Base-by-base conservation (phyloP, 2,888 invertebrate genomes). In the Melanostoma scalare region DNA sequence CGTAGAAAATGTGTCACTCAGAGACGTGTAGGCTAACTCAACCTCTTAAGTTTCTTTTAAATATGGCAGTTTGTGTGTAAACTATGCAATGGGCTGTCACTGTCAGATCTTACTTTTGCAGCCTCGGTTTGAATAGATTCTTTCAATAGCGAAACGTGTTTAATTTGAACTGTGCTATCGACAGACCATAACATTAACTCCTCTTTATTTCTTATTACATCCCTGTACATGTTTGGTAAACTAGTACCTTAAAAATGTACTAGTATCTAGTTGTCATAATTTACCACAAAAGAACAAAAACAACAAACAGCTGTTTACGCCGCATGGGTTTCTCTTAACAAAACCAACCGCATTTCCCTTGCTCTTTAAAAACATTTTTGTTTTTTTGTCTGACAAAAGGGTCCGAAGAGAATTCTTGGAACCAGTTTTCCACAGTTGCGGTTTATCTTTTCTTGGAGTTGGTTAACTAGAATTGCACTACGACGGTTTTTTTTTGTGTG, bases 341-440 rank as follows among this genome's bases (percentile, higher is more conserved):
- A 48, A 61, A 73, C 74, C 71, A 52, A 31, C 58, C 63, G 44
- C 58, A 68, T 55, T 56, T 38, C 6, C 6, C 8, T 6, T 36
- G 50, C 52, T 40, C 55, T 30, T 52, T 52, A 20, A 20, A 20
- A 20, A 20, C 6, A 10, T 10, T 4, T 30, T n/a, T 4, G 3
- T 20, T 5, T 6, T 38, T 4, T 33, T 58, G n/a, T 6, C 9
- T 31, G 31, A 38, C 30, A 44, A 79, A 84, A 79, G 75, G 84
- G 79, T 58, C 9, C 31, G 44, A 84, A 79, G 84, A 84, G 84
- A 60, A 65, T 67, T 67, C 10, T 6, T 6, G 31, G 61, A 71
- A 79, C 74, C 67, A 74, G 75, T 79, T 84, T 79, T 60, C 71
- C 71, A 84, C 84, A 84, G 84, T 84, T 84, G 79, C 78, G 84